Base-by-base conservation (phyloP, 2,113 vertebrate species). In the Perca flavescens region DNA sequence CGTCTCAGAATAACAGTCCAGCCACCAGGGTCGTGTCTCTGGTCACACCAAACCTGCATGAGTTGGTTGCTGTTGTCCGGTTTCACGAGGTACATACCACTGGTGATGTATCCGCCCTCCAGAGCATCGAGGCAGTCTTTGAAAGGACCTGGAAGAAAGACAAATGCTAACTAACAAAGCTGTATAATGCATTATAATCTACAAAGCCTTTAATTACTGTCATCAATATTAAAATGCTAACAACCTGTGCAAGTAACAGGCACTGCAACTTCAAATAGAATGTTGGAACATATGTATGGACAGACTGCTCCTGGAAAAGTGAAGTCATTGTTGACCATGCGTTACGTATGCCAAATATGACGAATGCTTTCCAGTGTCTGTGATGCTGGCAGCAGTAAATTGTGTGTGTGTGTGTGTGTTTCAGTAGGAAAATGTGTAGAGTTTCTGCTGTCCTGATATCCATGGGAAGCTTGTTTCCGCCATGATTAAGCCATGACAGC, bases 11-110 rank as follows among this genome's bases (percentile, higher is more conserved):
- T 97, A 81, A 99, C 96, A 0, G 96, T 99, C 97, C 97, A 99
- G 88, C 97, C 97, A 0, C 97, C 97, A 0, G 97, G 97, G 90
- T 99, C 97, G 0, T 98, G 97, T 12, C 95, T 94, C 67, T 98
- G 97, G 68, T 99, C 97, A 0, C 97, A 99, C 97, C 97, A 98
- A 61, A 97, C 97, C 92, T 99, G 97, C 97, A 98, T 97, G 31
- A 98, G 94, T 34, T 95, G 92, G 88, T 97, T 98, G 73, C 96
- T 94, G 7, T 97, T 97, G 61, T 97, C 97, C 1, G 97, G 97
- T 86, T 97, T 97, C 64, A 99, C 96, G 64, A 99, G 92, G 65
- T 96, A 97, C 84, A 98, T 98, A 66, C 96, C 96, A 22, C 96
- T 97, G 74, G 95, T 96, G 8, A 95, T 96, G 0, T 97, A 96